Conservation (phyloP, 2,797 vertebrate species). For the Taeniopygia guttata region DNA sequence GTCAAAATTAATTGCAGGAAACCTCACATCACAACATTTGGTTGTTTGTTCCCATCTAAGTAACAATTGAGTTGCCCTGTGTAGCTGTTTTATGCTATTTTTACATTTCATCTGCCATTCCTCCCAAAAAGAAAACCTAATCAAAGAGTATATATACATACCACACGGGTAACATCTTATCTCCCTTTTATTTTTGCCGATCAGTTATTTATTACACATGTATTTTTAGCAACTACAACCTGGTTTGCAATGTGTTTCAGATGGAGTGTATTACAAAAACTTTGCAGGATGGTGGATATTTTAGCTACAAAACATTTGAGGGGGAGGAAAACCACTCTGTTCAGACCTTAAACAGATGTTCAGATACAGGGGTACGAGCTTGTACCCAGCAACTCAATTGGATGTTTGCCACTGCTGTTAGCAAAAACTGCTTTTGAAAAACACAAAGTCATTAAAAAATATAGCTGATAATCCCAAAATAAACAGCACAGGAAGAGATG, state of each 20-base stretch:
- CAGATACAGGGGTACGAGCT: neutral
- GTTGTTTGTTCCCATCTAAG: neutral
- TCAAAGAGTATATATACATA: neutral
- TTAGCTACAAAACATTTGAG: neutral
- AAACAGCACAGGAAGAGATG: neutral
- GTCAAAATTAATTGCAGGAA: slow-evolving; percentile 28
- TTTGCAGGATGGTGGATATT: slow-evolving; percentile 21
- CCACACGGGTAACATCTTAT: slow-evolving; percentile 20
- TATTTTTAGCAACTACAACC: slow-evolving; percentile 63
- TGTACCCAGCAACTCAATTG: slow-evolving; percentile 5
- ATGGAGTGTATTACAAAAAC: slow-evolving; percentile 3
- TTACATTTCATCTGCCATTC: slow-evolving; percentile 36
- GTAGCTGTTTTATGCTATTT: slow-evolving; percentile 22
- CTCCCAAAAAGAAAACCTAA: slow-evolving; percentile 26
- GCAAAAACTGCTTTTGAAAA: neutral
- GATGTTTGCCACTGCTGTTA: slow-evolving; percentile 8
- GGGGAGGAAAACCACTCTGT: neutral
- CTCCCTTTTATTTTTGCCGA: slow-evolving; percentile 37
- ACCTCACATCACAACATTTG: neutral
- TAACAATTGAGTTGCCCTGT: neutral
- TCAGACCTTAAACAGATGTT: slow-evolving; percentile 50
- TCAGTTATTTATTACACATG: slow-evolving; percentile 31
- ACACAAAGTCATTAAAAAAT: neutral
- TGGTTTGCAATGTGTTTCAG: slow-evolving; percentile 42
- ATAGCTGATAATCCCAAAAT: slow-evolving; percentile 24